Percentiles rank a stretch among this genome's conserved stretches.
Evolutionary conservation across 2,797 vertebrate species (phyloP).

Genomic region (Naso thynnoides): DNA sequence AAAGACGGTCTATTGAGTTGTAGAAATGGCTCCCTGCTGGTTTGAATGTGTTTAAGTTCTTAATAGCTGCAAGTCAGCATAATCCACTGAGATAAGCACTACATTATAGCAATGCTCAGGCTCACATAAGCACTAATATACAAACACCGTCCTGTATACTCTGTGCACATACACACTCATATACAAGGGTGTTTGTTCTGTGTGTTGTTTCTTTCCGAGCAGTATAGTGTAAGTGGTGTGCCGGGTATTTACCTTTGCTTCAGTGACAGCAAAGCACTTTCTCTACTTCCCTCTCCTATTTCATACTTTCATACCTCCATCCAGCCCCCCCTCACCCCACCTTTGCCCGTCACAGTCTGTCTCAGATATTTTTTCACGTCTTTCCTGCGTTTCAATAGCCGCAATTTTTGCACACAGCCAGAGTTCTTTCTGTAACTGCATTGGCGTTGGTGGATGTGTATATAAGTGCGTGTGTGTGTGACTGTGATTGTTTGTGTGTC

Average conservation of each 20-base stretch:
- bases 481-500: too few relatives aligned
- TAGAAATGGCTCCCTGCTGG: slow-evolving; percentile 64
- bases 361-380: slow-evolving; percentile 43
- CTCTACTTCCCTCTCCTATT: slow-evolving; percentile 45
- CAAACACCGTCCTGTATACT: slow-evolving; percentile 17
- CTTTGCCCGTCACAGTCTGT: slow-evolving; percentile 41
- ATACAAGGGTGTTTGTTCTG: slow-evolving; percentile 34
- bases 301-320: slow-evolving; percentile 47
- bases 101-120: slow-evolving; percentile 46
- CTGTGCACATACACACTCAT: slow-evolving; percentile 25
- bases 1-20: slow-evolving; percentile 62
- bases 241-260: slow-evolving; percentile 67
- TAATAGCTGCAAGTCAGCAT: slow-evolving; percentile 78
- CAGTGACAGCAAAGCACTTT: slow-evolving; percentile 55
- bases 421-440: slow-evolving; percentile 35
- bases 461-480: neutral
- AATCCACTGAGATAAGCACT: slow-evolving; percentile 67
- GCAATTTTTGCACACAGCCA: slow-evolving; percentile 22
- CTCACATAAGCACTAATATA: slow-evolving; percentile 25
- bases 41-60: slow-evolving; percentile 73
- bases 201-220: slow-evolving; percentile 35
- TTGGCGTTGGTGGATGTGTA: neutral
- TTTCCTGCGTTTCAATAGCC: slow-evolving; percentile 45
- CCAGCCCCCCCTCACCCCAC: neutral
- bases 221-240: slow-evolving; percentile 41